Conservation (phyloP, 2,888 invertebrate species). For the Eristalinus sepulchralis region DNA sequence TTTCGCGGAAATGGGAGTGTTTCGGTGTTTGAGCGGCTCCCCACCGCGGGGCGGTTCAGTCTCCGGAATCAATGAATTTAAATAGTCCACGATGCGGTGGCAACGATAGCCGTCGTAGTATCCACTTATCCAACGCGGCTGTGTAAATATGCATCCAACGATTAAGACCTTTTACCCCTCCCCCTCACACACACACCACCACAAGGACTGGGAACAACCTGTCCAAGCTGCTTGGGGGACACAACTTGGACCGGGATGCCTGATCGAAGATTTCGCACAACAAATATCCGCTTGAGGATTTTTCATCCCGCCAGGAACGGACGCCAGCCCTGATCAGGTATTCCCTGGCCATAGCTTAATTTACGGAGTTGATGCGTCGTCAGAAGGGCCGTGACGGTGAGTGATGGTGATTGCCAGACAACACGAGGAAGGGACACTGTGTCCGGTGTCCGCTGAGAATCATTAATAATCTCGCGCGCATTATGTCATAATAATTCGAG, state of each 20-base stretch:
- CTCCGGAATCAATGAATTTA: conserved; percentile 61
- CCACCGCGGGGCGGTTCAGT: not conserved
- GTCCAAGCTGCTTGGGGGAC: conserved; percentile 42
- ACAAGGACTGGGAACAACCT: conserved; percentile 46
- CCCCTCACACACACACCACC: not conserved
- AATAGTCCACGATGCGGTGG: conserved; percentile 60
- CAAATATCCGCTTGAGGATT: conserved; percentile 67
- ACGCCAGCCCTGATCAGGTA: conserved; percentile 56
- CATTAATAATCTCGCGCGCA: conserved; percentile 68
- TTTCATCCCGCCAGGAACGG: not conserved
- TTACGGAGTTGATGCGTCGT: conserved; percentile 50
- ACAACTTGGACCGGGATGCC: conserved; percentile 15
- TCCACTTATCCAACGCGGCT: conserved; percentile 33
- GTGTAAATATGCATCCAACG: conserved; percentile 61
- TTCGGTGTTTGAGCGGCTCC: conserved; percentile 18
- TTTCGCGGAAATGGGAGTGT: conserved; percentile 67
- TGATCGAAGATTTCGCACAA: conserved; percentile 54
- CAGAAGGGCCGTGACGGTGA: conserved; percentile 68
- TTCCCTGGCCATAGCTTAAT: conserved; percentile 73
- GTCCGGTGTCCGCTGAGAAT: conserved; percentile 46
- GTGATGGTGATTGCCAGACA: conserved; percentile 69
- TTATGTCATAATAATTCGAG: conserved; percentile 65
- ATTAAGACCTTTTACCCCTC: conserved; percentile 58
- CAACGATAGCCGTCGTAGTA: conserved; percentile 52
- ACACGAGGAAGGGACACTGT: conserved; percentile 69